Evolutionary conservation across 64 coral and sea anemone genomes (phyloP), one percentile per base, ranked within the genome.

Genomic region (Exaiptasia diaphana): DNA sequence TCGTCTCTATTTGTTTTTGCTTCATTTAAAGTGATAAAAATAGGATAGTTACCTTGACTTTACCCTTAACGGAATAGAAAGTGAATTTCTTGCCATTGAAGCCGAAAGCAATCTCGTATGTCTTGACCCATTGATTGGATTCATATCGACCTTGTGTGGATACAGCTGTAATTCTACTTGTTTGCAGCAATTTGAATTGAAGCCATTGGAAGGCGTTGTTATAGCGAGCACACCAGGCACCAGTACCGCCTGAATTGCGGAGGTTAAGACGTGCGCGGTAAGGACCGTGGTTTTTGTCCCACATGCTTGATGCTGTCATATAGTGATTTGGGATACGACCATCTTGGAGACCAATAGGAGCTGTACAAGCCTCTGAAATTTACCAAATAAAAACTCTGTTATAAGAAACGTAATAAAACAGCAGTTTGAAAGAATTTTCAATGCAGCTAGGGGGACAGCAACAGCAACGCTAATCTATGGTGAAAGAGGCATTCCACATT

Each of bases 141-240:
- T 87, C 84, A 44, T 87, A 87, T 55, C 84, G 84, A 38, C 84
- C 84, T 50, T 87, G 84, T 5, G 84, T 87, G 37, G 74, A 56
- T 44, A 78, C 59, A 17, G 73, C 60, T 37, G 75, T 50, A 27
- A 87, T 56, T 36, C 33, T 78, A 50, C 73, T 67, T 11, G 61
- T 35, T 24, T 87, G 15, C 37, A 53, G 60, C 33, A 87, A 34
- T 46, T 76, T 38, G 20, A 87, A 50, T 39, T 87, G 58, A 10
- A 87, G 34, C 60, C 71, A 87, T 25, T 87, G 84, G 5, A 53
- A 64, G 33, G 75, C 84, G 32, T 87, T 87, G 48, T 76, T 87
- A 44, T 78, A 87, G 18, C 73, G 58, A 0, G 84, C 17, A 18
- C 42, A 68, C 84, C 84, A 87, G 0, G 59, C 84, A 4, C 84